Conservation (phyloP, 92 coral and sea anemone genomes). For the Epizoanthus fatuus region DNA sequence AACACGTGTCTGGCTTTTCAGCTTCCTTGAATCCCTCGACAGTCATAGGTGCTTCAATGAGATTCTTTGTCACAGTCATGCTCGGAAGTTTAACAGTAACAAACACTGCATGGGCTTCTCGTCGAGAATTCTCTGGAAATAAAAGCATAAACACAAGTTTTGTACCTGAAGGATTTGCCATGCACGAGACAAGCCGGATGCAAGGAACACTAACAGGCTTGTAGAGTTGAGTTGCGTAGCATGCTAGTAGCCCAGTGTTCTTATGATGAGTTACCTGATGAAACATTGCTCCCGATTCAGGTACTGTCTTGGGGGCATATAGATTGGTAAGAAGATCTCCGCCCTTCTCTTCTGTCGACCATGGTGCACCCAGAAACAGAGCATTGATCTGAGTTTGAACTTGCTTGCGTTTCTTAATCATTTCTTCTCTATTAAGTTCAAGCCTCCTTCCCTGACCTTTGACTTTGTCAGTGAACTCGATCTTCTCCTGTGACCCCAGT, state of each 20-base stretch:
- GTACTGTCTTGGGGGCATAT: conserved; percentile 80
- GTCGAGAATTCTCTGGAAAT: conserved; percentile 74
- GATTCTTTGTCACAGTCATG: conserved; percentile 65
- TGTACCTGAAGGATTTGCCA: conserved; percentile 67
- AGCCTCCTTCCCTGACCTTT: conserved; percentile 70
- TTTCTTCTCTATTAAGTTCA: conserved; percentile 71
- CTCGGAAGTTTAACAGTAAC: conserved; percentile 65
- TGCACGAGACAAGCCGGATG: conserved; percentile 68
- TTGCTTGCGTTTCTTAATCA: conserved; percentile 74
- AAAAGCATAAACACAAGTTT: conserved; percentile 75
- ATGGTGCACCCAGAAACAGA: conserved; percentile 78
- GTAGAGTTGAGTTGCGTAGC: conserved; percentile 71
- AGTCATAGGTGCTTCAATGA: conserved; percentile 45
- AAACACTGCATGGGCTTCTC: conserved; percentile 65
- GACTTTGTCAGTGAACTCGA: conserved; percentile 75
- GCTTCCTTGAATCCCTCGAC: conserved; percentile 59
- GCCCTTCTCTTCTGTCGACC: conserved; percentile 68
- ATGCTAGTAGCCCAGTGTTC: conserved; percentile 64
- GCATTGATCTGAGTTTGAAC: conserved; percentile 77
- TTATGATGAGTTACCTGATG: conserved; percentile 67
- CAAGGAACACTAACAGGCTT: conserved; percentile 72
- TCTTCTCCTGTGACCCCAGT: conserved; percentile 64
- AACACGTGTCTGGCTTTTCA: conserved; percentile 43
- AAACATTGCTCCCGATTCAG: conserved; percentile 81
- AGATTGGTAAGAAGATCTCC: conserved; percentile 60